These are phyloP conservation scores for Casuarius casuarius DNA, from an alignment of 2,113 vertebrate species.

Conservation along the genomic window DNA sequence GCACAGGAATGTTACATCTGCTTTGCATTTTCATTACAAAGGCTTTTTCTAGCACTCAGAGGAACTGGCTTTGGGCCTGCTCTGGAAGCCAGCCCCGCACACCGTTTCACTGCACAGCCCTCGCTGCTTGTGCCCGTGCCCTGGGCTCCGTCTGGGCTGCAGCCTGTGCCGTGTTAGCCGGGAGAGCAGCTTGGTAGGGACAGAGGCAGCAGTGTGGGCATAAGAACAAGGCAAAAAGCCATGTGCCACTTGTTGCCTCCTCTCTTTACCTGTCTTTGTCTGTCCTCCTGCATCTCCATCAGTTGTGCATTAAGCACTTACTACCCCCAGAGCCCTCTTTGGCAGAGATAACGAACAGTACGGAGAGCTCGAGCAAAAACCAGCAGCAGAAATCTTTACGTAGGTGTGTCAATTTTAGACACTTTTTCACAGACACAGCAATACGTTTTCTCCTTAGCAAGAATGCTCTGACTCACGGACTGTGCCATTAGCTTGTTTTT, in stretches of 20 bases:
- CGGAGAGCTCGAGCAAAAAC: neutral
- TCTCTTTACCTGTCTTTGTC: neutral
- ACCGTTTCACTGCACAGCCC: neutral
- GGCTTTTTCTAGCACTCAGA: neutral
- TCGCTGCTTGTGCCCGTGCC: neutral
- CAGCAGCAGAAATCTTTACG: neutral
- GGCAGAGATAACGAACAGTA: neutral
- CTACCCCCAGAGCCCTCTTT: neutral
- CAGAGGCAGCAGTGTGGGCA: neutral
- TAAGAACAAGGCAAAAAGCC: neutral
- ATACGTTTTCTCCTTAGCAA: neutral
- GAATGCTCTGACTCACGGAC: neutral
- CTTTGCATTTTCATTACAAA: neutral
- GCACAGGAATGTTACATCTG: neutral
- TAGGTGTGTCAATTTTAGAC: neutral
- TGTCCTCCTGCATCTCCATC: neutral
- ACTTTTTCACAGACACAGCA: neutral
- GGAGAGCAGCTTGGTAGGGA: fast-evolving
- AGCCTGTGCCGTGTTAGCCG: neutral
- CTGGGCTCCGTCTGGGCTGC: neutral
- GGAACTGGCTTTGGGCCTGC: neutral
- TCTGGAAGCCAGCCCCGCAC: neutral
- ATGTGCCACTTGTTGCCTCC: neutral
- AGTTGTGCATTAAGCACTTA: neutral
- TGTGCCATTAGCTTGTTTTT: neutral